A percentile compares a stretch with the other conserved stretches of the same genome.
phyloP scores from a whole-genome alignment of 2,113 vertebrate species.

The Neodon shergylaensis region DNA sequence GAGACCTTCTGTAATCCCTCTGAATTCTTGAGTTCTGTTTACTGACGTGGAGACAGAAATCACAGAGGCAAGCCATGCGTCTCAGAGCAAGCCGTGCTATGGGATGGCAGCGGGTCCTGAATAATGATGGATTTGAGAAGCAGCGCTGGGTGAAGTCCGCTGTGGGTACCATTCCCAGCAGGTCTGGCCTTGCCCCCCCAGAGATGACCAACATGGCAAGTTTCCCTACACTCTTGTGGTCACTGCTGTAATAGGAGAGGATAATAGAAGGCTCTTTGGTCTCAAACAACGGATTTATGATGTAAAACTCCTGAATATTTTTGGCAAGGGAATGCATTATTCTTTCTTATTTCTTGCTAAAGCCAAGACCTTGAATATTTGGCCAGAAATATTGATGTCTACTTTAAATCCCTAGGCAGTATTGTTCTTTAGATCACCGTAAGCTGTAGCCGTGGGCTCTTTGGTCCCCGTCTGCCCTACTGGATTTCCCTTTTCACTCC shows the following conservation, averaged over 20 bases:
- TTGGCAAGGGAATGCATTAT: slow-evolving; percentile 83
- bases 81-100: slow-evolving; percentile 60
- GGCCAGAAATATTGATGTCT: slow-evolving; percentile 10
- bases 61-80: slow-evolving; percentile 62
- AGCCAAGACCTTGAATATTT: slow-evolving; percentile 72
- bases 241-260: slow-evolving; percentile 82
- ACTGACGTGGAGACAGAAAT: slow-evolving; percentile 72
- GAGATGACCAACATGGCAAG: slow-evolving; percentile 77
- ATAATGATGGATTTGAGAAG: slow-evolving; percentile 60
- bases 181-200: slow-evolving; percentile 77
- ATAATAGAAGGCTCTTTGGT: slow-evolving; percentile 82
- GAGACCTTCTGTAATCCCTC: slow-evolving; percentile 75
- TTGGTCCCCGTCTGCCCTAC: rapidly evolving
- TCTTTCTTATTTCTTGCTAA: slow-evolving; percentile 73
- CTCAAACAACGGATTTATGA: slow-evolving; percentile 83
- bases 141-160: slow-evolving; percentile 64
- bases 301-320: slow-evolving; percentile 82
- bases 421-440: background rate
- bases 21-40: slow-evolving; percentile 77
- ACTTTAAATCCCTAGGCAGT: background rate
- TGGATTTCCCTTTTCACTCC: background rate
- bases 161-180: slow-evolving; percentile 82
- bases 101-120: slow-evolving; percentile 59
- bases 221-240: slow-evolving; percentile 79
- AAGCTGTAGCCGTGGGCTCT: background rate